Percentiles rank a stretch among this genome's conserved stretches.
phyloP scores from a whole-genome alignment of 2,113 vertebrate genomes.

The Psettodes erumei region DNA sequence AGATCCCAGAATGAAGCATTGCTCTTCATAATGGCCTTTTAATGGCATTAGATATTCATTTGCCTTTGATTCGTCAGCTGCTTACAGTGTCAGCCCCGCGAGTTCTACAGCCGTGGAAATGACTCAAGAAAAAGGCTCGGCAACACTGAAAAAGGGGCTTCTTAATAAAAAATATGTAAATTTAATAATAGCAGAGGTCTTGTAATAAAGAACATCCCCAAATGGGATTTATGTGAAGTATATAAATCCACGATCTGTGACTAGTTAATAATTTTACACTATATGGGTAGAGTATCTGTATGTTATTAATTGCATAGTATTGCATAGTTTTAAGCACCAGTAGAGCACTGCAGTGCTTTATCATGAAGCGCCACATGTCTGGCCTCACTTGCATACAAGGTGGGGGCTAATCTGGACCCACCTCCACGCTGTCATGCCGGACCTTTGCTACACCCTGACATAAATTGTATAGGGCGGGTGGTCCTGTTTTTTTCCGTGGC shows the following conservation, averaged over 20 bases:
- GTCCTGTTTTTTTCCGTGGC: slow-evolving; percentile 60
- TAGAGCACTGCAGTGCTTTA: slow-evolving; percentile 27
- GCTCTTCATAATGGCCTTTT: slow-evolving; percentile 80
- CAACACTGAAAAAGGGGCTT: slow-evolving; percentile 55
- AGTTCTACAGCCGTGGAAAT: slow-evolving; percentile 48
- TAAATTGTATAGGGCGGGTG: slow-evolving; percentile 57
- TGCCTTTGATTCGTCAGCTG: slow-evolving; percentile 71
- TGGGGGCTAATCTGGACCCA: slow-evolving; percentile 49
- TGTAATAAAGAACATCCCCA: slow-evolving; percentile 20
- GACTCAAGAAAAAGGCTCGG: slow-evolving; percentile 42
- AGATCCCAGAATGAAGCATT: slow-evolving; percentile 80
- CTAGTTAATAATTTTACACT: not conserved
- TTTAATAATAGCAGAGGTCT: slow-evolving; percentile 49
- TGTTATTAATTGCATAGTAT: too few species aligned
- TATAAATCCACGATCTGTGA: slow-evolving; percentile 5
- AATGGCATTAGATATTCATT: slow-evolving; percentile 76
- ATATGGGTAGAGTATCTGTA: not conserved
- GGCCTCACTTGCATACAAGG: slow-evolving; percentile 20
- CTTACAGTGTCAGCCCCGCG: slow-evolving; percentile 53
- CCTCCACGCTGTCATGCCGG: slow-evolving; percentile 46
- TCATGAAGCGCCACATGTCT: slow-evolving; percentile 24
- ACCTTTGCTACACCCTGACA: slow-evolving; percentile 51
- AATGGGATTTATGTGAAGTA: slow-evolving; percentile 19
- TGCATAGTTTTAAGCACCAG: slow-evolving; percentile 1
- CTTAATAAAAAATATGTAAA: slow-evolving; percentile 51